Evolutionary conservation across 2,888 invertebrate genomes (phyloP).

Genomic region (Andrena fulva): DNA sequence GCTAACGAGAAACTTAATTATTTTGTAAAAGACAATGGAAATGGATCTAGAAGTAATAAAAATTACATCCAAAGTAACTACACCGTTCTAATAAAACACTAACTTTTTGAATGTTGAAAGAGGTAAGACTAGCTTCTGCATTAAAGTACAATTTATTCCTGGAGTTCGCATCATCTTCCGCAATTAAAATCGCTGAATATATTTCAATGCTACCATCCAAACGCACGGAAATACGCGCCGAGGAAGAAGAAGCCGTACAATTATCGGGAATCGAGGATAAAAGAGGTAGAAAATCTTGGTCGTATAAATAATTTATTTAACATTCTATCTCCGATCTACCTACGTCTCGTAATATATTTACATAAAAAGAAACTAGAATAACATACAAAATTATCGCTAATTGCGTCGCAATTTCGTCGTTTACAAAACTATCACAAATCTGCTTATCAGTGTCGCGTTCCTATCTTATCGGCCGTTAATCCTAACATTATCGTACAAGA

Average conservation of each 20-base stretch:
- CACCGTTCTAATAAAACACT: slow-evolving; percentile 23
- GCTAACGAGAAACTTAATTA: slow-evolving; percentile 14
- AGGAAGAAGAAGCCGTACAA: neutral
- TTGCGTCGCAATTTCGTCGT: neutral
- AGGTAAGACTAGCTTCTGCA: neutral
- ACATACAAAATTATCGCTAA: neutral
- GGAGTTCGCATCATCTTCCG: neutral
- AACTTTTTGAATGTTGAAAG: slow-evolving; percentile 12
- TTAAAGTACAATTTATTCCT: slow-evolving; percentile 25
- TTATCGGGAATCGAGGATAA: neutral
- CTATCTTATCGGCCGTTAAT: slow-evolving; percentile 1
- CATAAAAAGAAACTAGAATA: neutral
- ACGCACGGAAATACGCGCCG: neutral
- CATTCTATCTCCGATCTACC: slow-evolving; percentile 2
- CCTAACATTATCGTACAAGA: neutral
- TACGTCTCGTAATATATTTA: slow-evolving; percentile 19
- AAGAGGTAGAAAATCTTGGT: slow-evolving; percentile 12
- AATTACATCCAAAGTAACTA: slow-evolving; percentile 35
- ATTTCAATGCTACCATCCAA: neutral
- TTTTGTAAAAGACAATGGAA: slow-evolving; percentile 29
- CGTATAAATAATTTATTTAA: slow-evolving; percentile 33
- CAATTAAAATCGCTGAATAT: slow-evolving; percentile 12
- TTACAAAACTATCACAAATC: slow-evolving; percentile 12
- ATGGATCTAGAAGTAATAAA: slow-evolving; percentile 36
- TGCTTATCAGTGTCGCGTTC: neutral